Percentiles rank a stretch among this genome's conserved stretches.
These are phyloP conservation scores for Diuraphis noxia DNA, from an alignment of 1,140 invertebrate genomes.

Conservation along the genomic window DNA sequence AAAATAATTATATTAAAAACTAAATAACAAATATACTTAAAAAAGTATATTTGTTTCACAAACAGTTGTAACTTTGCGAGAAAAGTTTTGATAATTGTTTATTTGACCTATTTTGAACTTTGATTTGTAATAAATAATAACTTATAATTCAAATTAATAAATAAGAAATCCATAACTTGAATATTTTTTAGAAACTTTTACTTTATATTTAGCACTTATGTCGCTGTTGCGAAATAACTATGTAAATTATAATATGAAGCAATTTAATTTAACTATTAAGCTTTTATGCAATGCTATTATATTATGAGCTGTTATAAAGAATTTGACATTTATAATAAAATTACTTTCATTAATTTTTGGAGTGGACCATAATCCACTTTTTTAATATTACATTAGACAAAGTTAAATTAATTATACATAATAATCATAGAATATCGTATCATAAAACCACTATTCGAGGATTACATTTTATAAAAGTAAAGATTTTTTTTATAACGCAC, in stretches of 20 bases:
- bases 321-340: not conserved
- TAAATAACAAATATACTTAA: too few relatives aligned
- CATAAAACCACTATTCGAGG: not conserved
- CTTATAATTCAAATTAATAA: too few relatives aligned
- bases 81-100: too few relatives aligned
- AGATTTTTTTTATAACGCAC: slow-evolving; percentile 1
- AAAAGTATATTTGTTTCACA: too few relatives aligned
- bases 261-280: not conserved
- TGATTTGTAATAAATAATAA: too few relatives aligned
- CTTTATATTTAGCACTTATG: too few relatives aligned
- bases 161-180: too few relatives aligned
- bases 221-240: not conserved
- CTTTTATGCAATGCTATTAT: not conserved
- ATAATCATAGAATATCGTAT: not conserved
- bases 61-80: too few relatives aligned
- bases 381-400: not conserved
- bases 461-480: not conserved
- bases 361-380: not conserved
- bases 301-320: not conserved
- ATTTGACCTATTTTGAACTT: too few relatives aligned
- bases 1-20: too few relatives aligned
- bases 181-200: too few relatives aligned
- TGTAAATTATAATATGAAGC: not conserved
- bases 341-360: not conserved
- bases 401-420: slow-evolving; percentile 36